Evolutionary conservation across 2,797 vertebrate species (phyloP).

Genomic region (Eremophila alpestris): DNA sequence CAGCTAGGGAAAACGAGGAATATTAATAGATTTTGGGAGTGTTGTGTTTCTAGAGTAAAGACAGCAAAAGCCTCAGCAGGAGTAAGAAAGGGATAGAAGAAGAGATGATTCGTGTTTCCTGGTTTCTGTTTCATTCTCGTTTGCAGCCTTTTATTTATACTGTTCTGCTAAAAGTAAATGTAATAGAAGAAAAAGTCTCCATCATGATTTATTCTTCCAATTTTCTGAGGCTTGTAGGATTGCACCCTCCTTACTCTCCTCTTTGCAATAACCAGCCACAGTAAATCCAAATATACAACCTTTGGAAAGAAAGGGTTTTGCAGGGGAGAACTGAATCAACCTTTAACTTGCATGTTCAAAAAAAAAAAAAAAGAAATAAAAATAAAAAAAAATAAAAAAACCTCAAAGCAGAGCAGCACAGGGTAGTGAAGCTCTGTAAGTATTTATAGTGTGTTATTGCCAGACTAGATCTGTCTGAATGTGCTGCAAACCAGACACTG

Average conservation of each 20-base stretch:
- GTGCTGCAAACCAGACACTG: slow-evolving; percentile 6
- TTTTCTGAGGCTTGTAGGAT: slow-evolving; percentile 66
- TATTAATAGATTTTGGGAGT: slow-evolving; percentile 63
- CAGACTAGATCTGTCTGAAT: slow-evolving; percentile 43
- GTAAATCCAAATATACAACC: slow-evolving; percentile 61
- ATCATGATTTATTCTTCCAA: slow-evolving; percentile 60
- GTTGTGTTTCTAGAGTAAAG: slow-evolving; percentile 44
- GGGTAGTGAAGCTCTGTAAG: slow-evolving; percentile 9
- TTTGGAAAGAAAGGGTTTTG: slow-evolving; percentile 34
- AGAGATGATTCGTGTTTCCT: slow-evolving; percentile 35
- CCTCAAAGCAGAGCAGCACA: neutral
- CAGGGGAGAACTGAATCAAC: slow-evolving; percentile 59
- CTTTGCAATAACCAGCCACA: slow-evolving; percentile 51
- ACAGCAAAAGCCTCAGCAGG: slow-evolving; percentile 24
- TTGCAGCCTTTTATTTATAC: slow-evolving; percentile 66
- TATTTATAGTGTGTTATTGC: slow-evolving; percentile 35
- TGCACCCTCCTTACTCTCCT: slow-evolving; percentile 30
- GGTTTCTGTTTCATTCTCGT: slow-evolving; percentile 4
- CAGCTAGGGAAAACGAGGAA: slow-evolving; percentile 60
- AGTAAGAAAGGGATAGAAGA: neutral
- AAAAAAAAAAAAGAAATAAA: neutral
- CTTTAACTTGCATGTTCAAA: slow-evolving; percentile 43
- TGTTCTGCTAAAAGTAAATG: slow-evolving; percentile 58
- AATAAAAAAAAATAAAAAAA: neutral
- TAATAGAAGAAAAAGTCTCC: slow-evolving; percentile 61